These are phyloP conservation scores for Dasysyrphus tricinctus DNA, from an alignment of 2,888 invertebrate species.

Conservation along the genomic window DNA sequence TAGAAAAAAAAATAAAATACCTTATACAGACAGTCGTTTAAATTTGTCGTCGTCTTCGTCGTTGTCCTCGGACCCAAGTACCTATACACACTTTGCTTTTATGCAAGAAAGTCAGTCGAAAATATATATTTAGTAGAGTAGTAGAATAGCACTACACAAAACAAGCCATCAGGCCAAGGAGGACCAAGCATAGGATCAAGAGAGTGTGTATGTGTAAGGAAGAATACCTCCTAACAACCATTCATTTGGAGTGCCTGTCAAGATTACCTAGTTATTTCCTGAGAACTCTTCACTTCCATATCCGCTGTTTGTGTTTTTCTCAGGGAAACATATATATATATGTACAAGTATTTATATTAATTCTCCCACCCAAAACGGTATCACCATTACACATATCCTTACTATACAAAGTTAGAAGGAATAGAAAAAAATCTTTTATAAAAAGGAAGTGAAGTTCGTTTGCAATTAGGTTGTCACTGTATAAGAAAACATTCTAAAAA, in stretches of 20 bases:
- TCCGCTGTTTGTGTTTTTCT: slow-evolving; percentile 58
- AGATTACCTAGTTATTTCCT: slow-evolving; percentile 75
- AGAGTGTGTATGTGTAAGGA: slow-evolving; percentile 27
- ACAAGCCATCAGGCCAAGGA: slow-evolving; percentile 21
- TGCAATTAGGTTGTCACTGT: slow-evolving; percentile 74
- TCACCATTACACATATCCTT: background rate
- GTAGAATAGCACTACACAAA: slow-evolving; percentile 30
- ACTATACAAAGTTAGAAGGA: background rate
- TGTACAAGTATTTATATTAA: slow-evolving; percentile 14
- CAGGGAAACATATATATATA: background rate
- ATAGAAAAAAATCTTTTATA: slow-evolving; percentile 6
- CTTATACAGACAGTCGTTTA: slow-evolving; percentile 30
- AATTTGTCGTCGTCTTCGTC: slow-evolving; percentile 32
- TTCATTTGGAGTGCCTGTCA: slow-evolving; percentile 74
- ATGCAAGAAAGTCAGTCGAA: slow-evolving; percentile 29
- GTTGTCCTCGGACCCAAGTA: slow-evolving; percentile 25
- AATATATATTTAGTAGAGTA: background rate
- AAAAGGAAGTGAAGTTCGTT: slow-evolving; percentile 64
- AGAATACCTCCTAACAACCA: slow-evolving; percentile 66
- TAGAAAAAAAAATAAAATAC: background rate
- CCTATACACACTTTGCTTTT: slow-evolving; percentile 11
- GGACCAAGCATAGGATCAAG: background rate
- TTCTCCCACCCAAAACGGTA: slow-evolving; percentile 24
- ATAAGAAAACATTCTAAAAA: slow-evolving; percentile 62
- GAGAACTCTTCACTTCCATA: slow-evolving; percentile 73